These are phyloP conservation scores for Polyommatus icarus DNA, from an alignment of 2,888 invertebrate species.

Conservation along the genomic window DNA sequence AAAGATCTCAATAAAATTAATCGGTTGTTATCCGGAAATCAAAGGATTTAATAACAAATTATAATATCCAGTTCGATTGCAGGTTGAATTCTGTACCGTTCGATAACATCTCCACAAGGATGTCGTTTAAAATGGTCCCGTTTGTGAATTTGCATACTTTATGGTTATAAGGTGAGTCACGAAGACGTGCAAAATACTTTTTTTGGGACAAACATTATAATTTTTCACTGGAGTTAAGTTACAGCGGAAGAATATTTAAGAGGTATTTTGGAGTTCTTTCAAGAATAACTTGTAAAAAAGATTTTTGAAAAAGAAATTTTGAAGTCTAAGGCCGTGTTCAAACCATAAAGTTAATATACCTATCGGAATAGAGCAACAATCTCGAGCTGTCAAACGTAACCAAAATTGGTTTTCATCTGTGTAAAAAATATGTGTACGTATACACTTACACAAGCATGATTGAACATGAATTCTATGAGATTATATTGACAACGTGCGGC, in stretches of 20 bases:
- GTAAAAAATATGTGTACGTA: no score
- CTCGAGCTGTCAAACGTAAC: no score
- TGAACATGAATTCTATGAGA: no score
- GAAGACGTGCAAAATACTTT: constrained; percentile 16
- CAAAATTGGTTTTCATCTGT: no score
- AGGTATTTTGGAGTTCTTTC: no score
- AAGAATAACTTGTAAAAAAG: no score
- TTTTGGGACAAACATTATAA: not conserved
- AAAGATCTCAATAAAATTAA: not conserved
- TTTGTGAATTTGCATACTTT: constrained; percentile 28
- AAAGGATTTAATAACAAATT: constrained; percentile 14
- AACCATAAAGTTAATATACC: no score
- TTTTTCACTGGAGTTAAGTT: not conserved
- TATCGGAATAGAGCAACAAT: no score
- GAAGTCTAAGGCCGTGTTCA: no score
- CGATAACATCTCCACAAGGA: constrained; percentile 28
- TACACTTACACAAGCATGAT: no score
- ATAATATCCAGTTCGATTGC: not conserved
- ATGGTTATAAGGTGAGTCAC: constrained; percentile 28
- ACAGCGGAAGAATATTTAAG: not conserved
- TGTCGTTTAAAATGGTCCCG: constrained; percentile 24
- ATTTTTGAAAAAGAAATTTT: no score
- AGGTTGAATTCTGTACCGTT: constrained; percentile 12
- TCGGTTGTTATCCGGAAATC: constrained; percentile 23
- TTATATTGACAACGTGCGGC: no score